These are phyloP conservation scores for Enteromius mattozi DNA, from an alignment of 2,797 vertebrate genomes.

Conservation along the genomic window DNA sequence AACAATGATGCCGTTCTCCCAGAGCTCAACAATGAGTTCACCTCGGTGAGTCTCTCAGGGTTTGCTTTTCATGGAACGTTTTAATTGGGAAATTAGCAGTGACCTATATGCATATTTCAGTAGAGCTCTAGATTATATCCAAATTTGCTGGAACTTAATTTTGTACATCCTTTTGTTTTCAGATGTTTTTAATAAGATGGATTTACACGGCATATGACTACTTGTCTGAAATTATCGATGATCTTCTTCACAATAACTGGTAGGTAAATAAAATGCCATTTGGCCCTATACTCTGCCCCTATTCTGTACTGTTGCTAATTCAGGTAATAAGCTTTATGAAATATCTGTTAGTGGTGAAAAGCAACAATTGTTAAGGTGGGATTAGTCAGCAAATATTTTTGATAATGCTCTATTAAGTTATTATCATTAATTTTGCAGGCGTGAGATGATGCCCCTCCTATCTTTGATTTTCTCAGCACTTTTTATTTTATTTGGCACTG, in stretches of 20 bases:
- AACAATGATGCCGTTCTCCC: constrained; percentile 84
- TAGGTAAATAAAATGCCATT: constrained; percentile 60
- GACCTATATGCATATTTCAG: constrained; percentile 37
- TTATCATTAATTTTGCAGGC: constrained; percentile 76
- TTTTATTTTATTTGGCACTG: constrained; percentile 96
- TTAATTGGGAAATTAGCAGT: constrained; percentile 51
- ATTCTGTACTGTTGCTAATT: neutral
- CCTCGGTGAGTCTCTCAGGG: constrained; percentile 80
- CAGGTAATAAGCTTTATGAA: neutral
- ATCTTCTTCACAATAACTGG: constrained; percentile 95
- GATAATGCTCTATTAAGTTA: neutral
- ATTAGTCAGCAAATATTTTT: neutral
- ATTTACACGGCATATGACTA: constrained; percentile 85
- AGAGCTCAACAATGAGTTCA: constrained; percentile 92
- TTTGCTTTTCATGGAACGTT: constrained; percentile 10
- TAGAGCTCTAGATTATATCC: neutral
- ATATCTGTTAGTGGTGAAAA: neutral
- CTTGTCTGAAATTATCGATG: constrained; percentile 86
- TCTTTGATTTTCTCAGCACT: constrained; percentile 95
- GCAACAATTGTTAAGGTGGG: neutral
- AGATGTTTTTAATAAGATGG: constrained; percentile 95
- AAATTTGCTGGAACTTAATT: neutral
- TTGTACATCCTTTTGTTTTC: neutral
- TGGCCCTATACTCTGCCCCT: neutral
- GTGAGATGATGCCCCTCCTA: constrained; percentile 97